Evolutionary conservation across 2,113 vertebrate genomes (phyloP).

Genomic region (Casuarius casuarius): DNA sequence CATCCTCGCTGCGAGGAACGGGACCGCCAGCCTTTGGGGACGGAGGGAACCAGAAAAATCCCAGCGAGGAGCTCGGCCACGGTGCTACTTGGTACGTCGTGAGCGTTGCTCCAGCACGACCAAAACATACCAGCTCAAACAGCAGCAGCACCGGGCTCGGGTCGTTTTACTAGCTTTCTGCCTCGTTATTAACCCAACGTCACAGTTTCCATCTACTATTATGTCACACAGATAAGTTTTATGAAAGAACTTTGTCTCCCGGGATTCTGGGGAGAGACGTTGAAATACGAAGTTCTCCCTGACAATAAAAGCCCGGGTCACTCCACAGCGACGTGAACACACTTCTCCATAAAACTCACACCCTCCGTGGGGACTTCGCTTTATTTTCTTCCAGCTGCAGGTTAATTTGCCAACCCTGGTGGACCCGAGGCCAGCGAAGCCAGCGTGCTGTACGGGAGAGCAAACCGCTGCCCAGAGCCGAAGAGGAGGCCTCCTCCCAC

Average conservation of each 20-base stretch:
- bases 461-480: fast-evolving
- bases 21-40: neutral
- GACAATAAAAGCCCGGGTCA: neutral
- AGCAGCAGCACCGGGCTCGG: neutral
- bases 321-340: neutral
- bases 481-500: neutral
- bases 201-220: neutral
- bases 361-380: fast-evolving
- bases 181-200: fast-evolving
- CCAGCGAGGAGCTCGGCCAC: neutral
- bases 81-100: fast-evolving
- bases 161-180: neutral
- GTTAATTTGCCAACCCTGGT: neutral
- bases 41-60: neutral
- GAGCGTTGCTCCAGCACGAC: neutral
- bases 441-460: fast-evolving
- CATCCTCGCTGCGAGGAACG: fast-evolving
- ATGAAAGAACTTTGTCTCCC: neutral
- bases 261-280: neutral
- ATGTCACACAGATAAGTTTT: neutral
- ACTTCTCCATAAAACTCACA: neutral
- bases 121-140: neutral
- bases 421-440: fast-evolving
- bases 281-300: neutral
- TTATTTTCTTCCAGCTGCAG: neutral